Base-by-base conservation (phyloP, 2,888 invertebrate genomes). In the Nomada goodeniana region DNA sequence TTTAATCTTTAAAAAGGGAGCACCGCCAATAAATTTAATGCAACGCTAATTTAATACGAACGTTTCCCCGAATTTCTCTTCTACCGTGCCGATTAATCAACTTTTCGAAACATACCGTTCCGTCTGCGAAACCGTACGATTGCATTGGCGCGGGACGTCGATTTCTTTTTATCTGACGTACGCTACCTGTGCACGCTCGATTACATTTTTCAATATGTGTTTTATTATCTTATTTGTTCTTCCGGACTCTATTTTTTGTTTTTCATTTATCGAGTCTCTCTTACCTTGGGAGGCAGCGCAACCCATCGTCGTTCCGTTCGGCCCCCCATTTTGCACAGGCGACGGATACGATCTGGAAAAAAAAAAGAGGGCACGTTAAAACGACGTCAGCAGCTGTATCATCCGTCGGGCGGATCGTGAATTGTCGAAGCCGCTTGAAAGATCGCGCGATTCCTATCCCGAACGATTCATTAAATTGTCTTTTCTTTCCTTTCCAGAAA, bases 261-360 rank as follows among this genome's bases (percentile, higher is more conserved):
- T 23, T 23, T 23, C 23, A 1, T n/a, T 9, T 20, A 11, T 53
- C n/a, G 44, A 47, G 5, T 57, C 26, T 13, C 29, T 10, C 89
- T 91, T 83, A 90, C 93, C 93, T 90, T 92, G 93, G 74, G 92
- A 90, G 84, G 89, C 91, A 59, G 90, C 88, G 86, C 93, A 93
- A 77, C 89, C 93, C 91, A 93, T 92, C 76, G 93, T 89, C 78
- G 91, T 90, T 42, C 92, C 93, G 76, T 91, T 93, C 80, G 91
- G 91, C 53, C 91, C 92, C 78, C 92, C 93, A 76, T 93, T 93
- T 80, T 92, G 92, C 78, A 93, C 93, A 52, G 93, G 93, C 70
- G 93, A 93, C 76, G 93, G 92, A 84, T 93, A 93, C 80, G 93
- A 93, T 92, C 93, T 93, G 91, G 29, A 92, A 91, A 55, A 57